Conservation (phyloP, 2,113 vertebrate genomes). For the Salminus brasiliensis region DNA sequence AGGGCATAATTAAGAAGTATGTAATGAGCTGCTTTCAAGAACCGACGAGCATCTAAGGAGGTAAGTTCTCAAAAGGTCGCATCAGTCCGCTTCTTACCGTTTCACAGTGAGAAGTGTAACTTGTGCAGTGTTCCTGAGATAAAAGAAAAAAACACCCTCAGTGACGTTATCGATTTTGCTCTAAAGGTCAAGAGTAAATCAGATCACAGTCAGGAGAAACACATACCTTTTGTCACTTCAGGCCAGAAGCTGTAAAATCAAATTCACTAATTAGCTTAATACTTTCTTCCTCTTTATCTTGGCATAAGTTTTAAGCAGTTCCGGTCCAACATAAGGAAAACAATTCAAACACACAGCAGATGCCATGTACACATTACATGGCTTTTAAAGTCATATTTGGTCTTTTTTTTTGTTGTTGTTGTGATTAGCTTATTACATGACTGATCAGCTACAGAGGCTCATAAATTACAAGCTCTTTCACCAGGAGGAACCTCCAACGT, state of each 20-base stretch:
- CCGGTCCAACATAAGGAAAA: no score
- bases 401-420: no score
- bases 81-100: not conserved
- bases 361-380: no score
- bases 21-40: not conserved
- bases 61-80: not conserved
- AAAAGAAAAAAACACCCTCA: not conserved
- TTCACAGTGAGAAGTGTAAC: not conserved
- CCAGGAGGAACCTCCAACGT: no score
- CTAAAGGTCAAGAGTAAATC: conserved; percentile 29
- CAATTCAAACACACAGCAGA: no score
- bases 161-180: conserved; percentile 13
- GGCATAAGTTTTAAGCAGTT: not conserved
- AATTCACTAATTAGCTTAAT: not conserved
- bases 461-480: no score
- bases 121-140: not conserved
- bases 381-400: no score
- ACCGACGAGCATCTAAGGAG: not conserved
- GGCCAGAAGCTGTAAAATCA: not conserved
- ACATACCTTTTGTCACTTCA: not conserved
- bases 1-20: not conserved
- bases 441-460: no score
- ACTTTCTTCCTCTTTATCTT: not conserved
- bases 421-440: no score
- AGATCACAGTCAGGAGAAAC: not conserved